Evolutionary conservation across 2,797 vertebrate species (phyloP).

Genomic region (Poecilia gillii): DNA sequence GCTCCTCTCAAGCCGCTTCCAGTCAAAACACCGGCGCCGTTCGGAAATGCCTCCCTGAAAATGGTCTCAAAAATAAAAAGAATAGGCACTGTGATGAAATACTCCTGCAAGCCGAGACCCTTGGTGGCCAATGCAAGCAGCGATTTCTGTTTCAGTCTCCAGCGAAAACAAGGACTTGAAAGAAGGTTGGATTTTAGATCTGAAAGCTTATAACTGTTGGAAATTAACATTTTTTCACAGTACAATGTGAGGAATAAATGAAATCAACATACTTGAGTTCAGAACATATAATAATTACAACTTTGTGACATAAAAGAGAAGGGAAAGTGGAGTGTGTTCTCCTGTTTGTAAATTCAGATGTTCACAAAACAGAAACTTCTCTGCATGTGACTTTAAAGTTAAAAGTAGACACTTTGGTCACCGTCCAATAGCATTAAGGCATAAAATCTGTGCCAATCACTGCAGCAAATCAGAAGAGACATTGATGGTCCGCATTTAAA

Average conservation of each 20-base stretch:
- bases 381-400: neutral
- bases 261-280: neutral
- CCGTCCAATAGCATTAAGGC: neutral
- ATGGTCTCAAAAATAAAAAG: neutral
- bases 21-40: neutral
- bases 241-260: neutral
- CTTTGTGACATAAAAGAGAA: neutral
- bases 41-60: conserved; percentile 8
- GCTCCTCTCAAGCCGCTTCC: conserved; percentile 8
- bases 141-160: neutral
- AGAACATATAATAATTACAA: neutral
- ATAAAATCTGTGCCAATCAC: neutral
- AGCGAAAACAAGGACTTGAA: neutral
- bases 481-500: neutral
- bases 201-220: neutral
- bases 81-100: neutral
- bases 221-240: neutral
- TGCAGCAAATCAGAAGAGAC: neutral
- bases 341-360: neutral
- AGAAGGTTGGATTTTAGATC: neutral
- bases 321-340: neutral
- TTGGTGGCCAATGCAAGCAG: neutral
- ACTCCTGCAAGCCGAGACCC: neutral
- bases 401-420: neutral
- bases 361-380: neutral